Conservation (phyloP, 2,113 vertebrate genomes). For the Trichomycterus rosablanca region DNA sequence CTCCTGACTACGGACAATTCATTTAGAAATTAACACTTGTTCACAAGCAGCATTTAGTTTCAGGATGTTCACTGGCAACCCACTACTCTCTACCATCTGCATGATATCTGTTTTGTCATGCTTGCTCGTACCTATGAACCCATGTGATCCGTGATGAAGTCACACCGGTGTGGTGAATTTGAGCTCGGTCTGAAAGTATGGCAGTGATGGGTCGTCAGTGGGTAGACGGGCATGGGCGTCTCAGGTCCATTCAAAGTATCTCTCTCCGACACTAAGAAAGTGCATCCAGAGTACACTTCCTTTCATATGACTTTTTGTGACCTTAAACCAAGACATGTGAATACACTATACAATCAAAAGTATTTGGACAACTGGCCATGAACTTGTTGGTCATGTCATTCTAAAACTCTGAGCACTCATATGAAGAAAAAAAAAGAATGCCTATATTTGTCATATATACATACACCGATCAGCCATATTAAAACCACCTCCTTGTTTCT, state of each 20-base stretch:
- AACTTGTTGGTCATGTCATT: no score
- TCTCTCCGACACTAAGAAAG: background rate
- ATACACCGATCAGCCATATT: no score
- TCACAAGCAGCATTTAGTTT: slow-evolving; percentile 17
- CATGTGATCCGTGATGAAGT: slow-evolving; percentile 53
- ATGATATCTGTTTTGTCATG: slow-evolving; percentile 7
- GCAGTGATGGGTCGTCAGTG: slow-evolving; percentile 36
- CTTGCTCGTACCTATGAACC: slow-evolving; percentile 19
- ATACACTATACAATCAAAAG: no score
- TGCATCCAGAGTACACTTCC: background rate
- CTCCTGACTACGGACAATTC: slow-evolving; percentile 38
- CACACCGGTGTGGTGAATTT: slow-evolving; percentile 68
- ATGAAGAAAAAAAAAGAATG: no score
- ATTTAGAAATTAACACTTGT: slow-evolving; percentile 46
- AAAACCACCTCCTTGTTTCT: no score
- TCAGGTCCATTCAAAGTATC: background rate
- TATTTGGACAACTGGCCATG: no score
- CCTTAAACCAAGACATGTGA: no score
- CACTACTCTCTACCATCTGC: background rate
- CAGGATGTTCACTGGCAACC: no score
- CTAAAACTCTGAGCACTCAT: no score
- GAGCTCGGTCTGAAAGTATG: slow-evolving; percentile 58
- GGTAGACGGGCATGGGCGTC: slow-evolving; percentile 28
- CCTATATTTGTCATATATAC: no score
- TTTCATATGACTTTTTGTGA: background rate